These are phyloP conservation scores for Arctopsyche grandis DNA, from an alignment of 1,140 invertebrate genomes.

Conservation along the genomic window DNA sequence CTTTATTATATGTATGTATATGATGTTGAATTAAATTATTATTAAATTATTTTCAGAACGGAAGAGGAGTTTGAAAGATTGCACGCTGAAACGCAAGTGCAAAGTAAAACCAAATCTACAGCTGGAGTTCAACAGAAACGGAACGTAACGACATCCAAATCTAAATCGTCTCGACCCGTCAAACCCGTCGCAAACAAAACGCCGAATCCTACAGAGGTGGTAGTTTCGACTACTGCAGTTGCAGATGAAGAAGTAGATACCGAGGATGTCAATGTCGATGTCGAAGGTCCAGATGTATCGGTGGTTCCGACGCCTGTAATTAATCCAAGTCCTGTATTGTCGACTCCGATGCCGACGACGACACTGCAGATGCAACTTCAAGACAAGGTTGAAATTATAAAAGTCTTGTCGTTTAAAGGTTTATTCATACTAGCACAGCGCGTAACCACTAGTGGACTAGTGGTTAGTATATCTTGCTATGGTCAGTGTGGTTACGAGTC, in stretches of 20 bases:
- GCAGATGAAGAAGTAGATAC: conserved; percentile 29
- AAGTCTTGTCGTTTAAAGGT: no score
- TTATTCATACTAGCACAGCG: no score
- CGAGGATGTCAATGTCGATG: conserved; percentile 49
- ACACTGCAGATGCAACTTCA: background rate
- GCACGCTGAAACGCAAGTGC: conserved; percentile 70
- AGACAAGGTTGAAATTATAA: conserved; percentile 27
- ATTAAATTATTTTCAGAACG: conserved; percentile 61
- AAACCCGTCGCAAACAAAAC: background rate
- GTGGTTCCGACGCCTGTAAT: background rate
- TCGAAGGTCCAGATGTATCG: conserved; percentile 43
- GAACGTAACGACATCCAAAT: background rate
- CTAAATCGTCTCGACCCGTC: conserved; percentile 17
- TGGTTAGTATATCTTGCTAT: no score
- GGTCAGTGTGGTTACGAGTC: no score
- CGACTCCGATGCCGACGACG: conserved; percentile 4
- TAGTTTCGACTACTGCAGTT: background rate
- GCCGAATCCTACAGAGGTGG: background rate
- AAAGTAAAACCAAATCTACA: conserved; percentile 59
- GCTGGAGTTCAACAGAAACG: conserved; percentile 22
- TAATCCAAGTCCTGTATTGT: background rate
- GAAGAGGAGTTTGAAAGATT: conserved; percentile 79
- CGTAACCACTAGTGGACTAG: no score
- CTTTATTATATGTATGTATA: background rate
- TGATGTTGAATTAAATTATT: background rate